Evolutionary conservation across 2,797 vertebrate genomes (phyloP), one percentile per base, ranked within the genome.

Genomic region (Mus spretus): DNA sequence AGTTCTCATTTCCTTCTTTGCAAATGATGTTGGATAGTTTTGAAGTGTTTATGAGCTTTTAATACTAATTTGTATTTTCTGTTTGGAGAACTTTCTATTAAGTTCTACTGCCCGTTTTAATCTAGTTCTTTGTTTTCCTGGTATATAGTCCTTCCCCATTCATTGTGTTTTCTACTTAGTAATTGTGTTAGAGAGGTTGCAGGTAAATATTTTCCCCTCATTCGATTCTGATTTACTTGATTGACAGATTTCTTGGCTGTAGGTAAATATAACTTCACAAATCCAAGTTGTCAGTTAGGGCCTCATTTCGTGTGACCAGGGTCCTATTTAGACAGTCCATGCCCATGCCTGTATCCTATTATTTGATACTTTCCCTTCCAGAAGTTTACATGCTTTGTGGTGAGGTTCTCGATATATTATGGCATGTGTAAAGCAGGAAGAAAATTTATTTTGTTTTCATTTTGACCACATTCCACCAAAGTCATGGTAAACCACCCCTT

Each of bases 391-490:
- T 10, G 47, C 5, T 53, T 70, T 22, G 26, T 55, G 44, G 11
- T 10, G 15, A 10, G 20, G 20, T 26, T 31, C 22, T 86, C 70
- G 19, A 53, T 37, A 47, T 47, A 80, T 85, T 55, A 7, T 50
- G 24, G 12, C 22, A 67, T 65, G 57, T 59, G 57, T 37, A 50
- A 86, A 28, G 28, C 19, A 89, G 40, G 5, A 70, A 92, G 31
- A 61, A 13, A 84, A 40, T 94, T 53, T 88, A 63, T 91, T 96
- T 13, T 75, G 15, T 94, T 94, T 91, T 90, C n/a, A 26, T 26
- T n/a, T 80, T 94, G 74, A 15, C 70, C 47, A 72, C 57, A 74
- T 94, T 95, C 59, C 53, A 70, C 65, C 15, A 40, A 90, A 82
- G 10, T 91, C 34, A 87, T 89, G 26, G 28, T 20, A 75, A 37